Percentiles rank a stretch among this genome's conserved stretches.
phyloP scores from a whole-genome alignment of 2,113 vertebrate species.

The Petrocephalus zakoni region DNA sequence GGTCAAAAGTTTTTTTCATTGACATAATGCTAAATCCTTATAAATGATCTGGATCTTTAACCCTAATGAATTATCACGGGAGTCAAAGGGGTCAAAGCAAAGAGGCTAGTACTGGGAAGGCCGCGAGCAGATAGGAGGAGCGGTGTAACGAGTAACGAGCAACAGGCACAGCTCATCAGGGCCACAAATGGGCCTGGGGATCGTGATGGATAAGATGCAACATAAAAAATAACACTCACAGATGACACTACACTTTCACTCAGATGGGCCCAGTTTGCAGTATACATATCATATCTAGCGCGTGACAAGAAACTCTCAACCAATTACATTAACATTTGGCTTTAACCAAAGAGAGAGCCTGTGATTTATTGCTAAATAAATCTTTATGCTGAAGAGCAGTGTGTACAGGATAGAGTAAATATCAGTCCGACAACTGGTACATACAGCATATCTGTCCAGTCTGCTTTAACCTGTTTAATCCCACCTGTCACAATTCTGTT shows the following conservation, averaged over 20 bases:
- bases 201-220: not conserved
- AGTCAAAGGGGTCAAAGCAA: not conserved
- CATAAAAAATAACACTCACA: not conserved
- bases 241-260: not conserved
- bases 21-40: not conserved
- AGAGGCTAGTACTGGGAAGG: not conserved
- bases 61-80: not conserved
- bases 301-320: too few relatives aligned
- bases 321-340: too few relatives aligned
- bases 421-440: not conserved
- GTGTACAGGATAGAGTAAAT: too few relatives aligned
- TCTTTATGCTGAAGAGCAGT: too few relatives aligned
- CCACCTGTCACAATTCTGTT: not conserved
- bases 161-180: not conserved
- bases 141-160: not conserved
- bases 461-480: not conserved
- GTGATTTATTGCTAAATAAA: too few relatives aligned
- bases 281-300: not conserved
- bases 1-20: not conserved
- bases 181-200: not conserved
- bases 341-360: not conserved
- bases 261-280: not conserved
- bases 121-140: not conserved
- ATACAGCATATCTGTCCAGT: not conserved
- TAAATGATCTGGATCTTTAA: not conserved